Evolutionary conservation across 2,888 invertebrate genomes (phyloP).

Genomic region (Sphaerophoria rueppellii): DNA sequence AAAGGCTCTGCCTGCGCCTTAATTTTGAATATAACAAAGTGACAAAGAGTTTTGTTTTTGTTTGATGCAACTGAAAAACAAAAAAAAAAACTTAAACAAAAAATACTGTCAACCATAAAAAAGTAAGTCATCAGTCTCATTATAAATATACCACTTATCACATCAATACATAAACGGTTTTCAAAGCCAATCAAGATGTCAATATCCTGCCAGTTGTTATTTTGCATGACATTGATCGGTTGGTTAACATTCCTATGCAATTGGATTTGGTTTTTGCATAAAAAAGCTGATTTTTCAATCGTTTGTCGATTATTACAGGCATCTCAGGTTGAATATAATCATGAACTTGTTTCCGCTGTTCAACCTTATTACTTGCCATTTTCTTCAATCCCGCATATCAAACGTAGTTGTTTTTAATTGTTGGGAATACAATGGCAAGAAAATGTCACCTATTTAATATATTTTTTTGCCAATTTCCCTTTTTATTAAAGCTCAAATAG

Average conservation of each 20-base stretch:
- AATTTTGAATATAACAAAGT: not conserved
- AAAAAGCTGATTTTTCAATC: not conserved
- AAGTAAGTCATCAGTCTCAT: slow-evolving; percentile 14
- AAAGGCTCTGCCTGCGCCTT: too few relatives aligned
- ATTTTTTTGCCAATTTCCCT: not conserved
- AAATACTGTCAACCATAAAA: slow-evolving; percentile 5
- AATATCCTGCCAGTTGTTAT: slow-evolving; percentile 46
- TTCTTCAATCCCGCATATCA: slow-evolving; percentile 75
- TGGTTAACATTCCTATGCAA: not conserved
- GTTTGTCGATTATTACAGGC: not conserved
- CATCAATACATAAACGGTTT: slow-evolving; percentile 29
- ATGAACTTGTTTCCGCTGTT: slow-evolving; percentile 69
- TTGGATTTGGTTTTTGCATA: not conserved
- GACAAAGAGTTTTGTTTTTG: too few relatives aligned
- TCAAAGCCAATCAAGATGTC: slow-evolving; percentile 39
- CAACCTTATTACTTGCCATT: slow-evolving; percentile 77
- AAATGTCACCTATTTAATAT: not conserved
- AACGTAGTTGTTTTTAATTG: slow-evolving; percentile 78
- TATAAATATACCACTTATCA: slow-evolving; percentile 1
- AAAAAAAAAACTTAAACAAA: not conserved
- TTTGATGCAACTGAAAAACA: not conserved
- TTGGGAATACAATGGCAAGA: slow-evolving; percentile 76
- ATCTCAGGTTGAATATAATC: not conserved
- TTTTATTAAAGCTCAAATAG: slow-evolving; percentile 71
- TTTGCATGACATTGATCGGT: slow-evolving; percentile 4